Evolutionary conservation across 2,888 invertebrate genomes (phyloP).

Genomic region (Drosophila koepferae): DNA sequence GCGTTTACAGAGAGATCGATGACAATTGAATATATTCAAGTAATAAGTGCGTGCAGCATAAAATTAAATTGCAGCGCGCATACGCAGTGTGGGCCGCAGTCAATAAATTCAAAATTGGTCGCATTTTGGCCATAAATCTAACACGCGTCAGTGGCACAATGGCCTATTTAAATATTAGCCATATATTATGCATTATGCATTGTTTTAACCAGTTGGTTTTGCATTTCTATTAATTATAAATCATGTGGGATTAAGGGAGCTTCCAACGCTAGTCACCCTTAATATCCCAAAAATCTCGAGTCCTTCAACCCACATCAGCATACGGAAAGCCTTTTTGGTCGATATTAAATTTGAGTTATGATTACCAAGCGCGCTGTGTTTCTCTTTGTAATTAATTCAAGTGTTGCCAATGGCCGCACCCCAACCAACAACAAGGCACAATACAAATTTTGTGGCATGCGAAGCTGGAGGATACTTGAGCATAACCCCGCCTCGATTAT

Average conservation of each 20-base stretch:
- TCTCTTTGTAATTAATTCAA: slow-evolving; percentile 47
- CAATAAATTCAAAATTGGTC: slow-evolving; percentile 61
- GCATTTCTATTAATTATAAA: slow-evolving; percentile 70
- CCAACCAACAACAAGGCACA: slow-evolving; percentile 13
- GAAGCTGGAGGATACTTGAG: slow-evolving; percentile 1
- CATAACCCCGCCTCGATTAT: slow-evolving; percentile 21
- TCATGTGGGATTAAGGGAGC: slow-evolving; percentile 55
- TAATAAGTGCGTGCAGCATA: not conserved
- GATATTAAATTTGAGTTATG: slow-evolving; percentile 59
- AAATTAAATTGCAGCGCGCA: slow-evolving; percentile 35
- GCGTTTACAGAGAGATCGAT: slow-evolving; percentile 19
- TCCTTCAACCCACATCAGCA: not conserved
- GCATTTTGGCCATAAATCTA: slow-evolving; percentile 65
- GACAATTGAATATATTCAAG: not conserved
- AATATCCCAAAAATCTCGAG: not conserved
- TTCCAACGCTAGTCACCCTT: slow-evolving; percentile 18
- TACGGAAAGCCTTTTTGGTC: slow-evolving; percentile 14
- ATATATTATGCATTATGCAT: slow-evolving; percentile 34
- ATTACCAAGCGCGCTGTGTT: slow-evolving; percentile 29
- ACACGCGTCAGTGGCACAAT: slow-evolving; percentile 26
- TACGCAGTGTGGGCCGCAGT: slow-evolving; percentile 40
- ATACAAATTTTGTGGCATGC: slow-evolving; percentile 26
- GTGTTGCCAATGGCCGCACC: slow-evolving; percentile 22
- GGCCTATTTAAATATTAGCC: slow-evolving; percentile 49
- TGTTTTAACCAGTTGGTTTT: slow-evolving; percentile 26